Evolutionary conservation across 2,888 invertebrate genomes (phyloP).

Genomic region (Allophyes oxyacanthae): DNA sequence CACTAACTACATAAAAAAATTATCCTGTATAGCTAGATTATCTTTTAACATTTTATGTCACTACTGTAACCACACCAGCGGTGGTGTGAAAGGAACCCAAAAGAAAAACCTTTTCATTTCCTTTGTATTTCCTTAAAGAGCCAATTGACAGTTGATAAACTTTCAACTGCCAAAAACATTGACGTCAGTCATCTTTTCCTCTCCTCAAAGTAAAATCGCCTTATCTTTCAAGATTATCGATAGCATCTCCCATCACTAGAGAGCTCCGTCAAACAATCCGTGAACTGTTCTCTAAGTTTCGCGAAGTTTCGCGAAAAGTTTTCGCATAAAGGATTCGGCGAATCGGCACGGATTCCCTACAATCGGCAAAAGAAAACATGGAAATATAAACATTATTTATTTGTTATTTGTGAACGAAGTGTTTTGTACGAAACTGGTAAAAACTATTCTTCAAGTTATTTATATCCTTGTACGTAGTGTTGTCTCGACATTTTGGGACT

Average conservation of each 20-base stretch:
- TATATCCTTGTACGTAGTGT: not conserved
- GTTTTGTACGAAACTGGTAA: constrained; percentile 11
- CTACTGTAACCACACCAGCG: too few relatives aligned
- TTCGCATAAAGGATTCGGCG: constrained; percentile 51
- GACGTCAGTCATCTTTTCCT: not conserved
- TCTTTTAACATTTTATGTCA: too few relatives aligned
- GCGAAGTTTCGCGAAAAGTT: constrained; percentile 45
- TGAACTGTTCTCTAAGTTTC: constrained; percentile 39
- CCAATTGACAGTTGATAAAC: not conserved
- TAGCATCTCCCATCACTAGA: constrained; percentile 36
- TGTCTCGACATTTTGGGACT: too few relatives aligned
- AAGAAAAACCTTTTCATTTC: too few relatives aligned
- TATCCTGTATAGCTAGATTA: too few relatives aligned
- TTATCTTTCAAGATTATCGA: constrained; percentile 37
- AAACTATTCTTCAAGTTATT: not conserved
- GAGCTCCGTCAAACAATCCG: constrained; percentile 38
- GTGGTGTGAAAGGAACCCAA: too few relatives aligned
- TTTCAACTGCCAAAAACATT: constrained; percentile 4
- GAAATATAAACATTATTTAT: constrained; percentile 47
- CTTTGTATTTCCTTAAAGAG: too few relatives aligned
- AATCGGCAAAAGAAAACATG: constrained; percentile 31
- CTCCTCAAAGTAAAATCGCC: constrained; percentile 11
- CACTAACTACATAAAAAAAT: too few relatives aligned
- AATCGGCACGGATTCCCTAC: constrained; percentile 36
- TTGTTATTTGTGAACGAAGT: constrained; percentile 10